A percentile compares a stretch with the other conserved stretches of the same genome.
phyloP scores from a whole-genome alignment of 1,140 invertebrate species.

The Anadara kagoshimensis region DNA sequence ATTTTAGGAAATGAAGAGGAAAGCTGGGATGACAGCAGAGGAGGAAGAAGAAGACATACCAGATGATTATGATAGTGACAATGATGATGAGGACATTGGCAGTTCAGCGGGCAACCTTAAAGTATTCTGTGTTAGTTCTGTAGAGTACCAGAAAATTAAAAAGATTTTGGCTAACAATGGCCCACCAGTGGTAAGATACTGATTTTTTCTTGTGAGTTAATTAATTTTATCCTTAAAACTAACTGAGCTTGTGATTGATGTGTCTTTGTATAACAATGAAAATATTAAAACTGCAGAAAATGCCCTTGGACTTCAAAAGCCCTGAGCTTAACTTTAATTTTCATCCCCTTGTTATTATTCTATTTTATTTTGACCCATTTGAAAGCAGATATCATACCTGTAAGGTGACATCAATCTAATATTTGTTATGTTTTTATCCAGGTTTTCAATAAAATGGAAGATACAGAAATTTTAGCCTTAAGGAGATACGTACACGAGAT shows the following conservation, averaged over 20 bases:
- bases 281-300: background rate
- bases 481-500: constrained; percentile 34
- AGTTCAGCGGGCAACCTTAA: constrained; percentile 35
- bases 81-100: constrained; percentile 30
- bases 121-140: constrained; percentile 51
- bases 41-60: constrained; percentile 41
- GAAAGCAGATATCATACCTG: background rate
- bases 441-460: constrained; percentile 38
- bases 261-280: background rate
- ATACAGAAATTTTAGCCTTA: constrained; percentile 39
- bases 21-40: constrained; percentile 25
- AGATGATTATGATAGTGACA: constrained; percentile 30
- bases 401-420: background rate
- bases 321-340: background rate
- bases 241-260: background rate
- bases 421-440: background rate
- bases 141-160: constrained; percentile 49
- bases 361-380: background rate
- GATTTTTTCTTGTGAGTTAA: background rate
- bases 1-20: constrained; percentile 44
- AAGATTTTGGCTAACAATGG: constrained; percentile 38
- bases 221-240: background rate
- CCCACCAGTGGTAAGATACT: constrained; percentile 35
- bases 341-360: background rate
- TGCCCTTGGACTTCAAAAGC: background rate